Conservation (phyloP, 2,113 vertebrate species). For the Cryptotis parvus region DNA sequence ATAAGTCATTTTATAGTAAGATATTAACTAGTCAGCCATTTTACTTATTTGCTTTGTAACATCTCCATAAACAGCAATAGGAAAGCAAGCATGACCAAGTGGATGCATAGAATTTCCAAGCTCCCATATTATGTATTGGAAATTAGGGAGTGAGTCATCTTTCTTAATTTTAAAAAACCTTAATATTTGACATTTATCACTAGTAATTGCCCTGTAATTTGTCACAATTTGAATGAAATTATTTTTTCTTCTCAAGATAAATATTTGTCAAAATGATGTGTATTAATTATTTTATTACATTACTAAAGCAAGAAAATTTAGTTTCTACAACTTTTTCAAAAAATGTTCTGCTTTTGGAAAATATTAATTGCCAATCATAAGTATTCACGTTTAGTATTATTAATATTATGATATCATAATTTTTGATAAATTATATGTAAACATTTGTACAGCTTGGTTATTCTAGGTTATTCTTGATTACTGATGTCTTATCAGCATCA, state of each 20-base stretch:
- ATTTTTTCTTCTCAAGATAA: constrained; percentile 12
- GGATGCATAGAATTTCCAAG: constrained; percentile 27
- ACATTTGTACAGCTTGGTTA: constrained; percentile 8
- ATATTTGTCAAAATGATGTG: too few relatives aligned
- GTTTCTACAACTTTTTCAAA: neutral
- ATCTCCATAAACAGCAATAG: neutral
- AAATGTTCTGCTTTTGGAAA: constrained; percentile 43
- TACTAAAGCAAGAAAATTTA: too few relatives aligned
- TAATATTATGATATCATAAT: constrained; percentile 48
- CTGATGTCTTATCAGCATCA: neutral
- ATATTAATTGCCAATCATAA: constrained; percentile 36
- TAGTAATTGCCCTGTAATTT: neutral
- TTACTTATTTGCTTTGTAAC: constrained; percentile 23
- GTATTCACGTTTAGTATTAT: constrained; percentile 49
- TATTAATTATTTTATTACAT: too few relatives aligned
- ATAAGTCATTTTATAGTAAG: constrained; percentile 52
- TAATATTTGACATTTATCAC: neutral
- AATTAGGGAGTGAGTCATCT: constrained; percentile 9
- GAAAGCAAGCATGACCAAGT: neutral
- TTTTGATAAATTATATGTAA: constrained; percentile 19
- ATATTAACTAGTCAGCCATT: constrained; percentile 30
- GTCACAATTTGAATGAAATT: constrained; percentile 43
- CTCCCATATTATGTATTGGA: neutral
- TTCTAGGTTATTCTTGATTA: constrained; percentile 42
- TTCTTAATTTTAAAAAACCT: constrained; percentile 13